phyloP scores from a whole-genome alignment of 1,140 invertebrate species.

The Trachelipus rathkii region DNA sequence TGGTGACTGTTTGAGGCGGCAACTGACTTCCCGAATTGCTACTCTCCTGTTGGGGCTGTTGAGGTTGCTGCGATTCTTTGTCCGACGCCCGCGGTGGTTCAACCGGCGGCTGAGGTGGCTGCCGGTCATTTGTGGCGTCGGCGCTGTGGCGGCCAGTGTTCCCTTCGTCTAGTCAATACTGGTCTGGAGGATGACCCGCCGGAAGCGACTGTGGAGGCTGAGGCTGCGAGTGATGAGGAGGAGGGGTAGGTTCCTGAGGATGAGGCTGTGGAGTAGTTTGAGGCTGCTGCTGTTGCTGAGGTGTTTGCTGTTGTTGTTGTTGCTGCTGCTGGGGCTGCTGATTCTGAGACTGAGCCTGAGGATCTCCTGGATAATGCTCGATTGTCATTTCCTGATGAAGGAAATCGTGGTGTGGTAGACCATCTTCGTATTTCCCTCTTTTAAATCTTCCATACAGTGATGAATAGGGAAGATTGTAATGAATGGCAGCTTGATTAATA shows the following conservation, averaged over 20 bases:
- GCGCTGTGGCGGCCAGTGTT: constrained; percentile 46
- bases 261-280: constrained; percentile 26
- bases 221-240: constrained; percentile 23
- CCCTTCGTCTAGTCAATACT: constrained; percentile 46
- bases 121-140: constrained; percentile 33
- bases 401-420: constrained; percentile 43
- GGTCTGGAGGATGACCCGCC: constrained; percentile 35
- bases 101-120: neutral
- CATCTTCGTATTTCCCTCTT: constrained; percentile 47
- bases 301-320: constrained; percentile 31
- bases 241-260: constrained; percentile 25
- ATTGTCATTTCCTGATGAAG: constrained; percentile 45
- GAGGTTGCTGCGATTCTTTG: constrained; percentile 31
- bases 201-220: constrained; percentile 14
- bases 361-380: constrained; percentile 40
- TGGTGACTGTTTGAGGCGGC: constrained; percentile 21
- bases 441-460: constrained; percentile 83
- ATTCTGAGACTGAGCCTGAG: constrained; percentile 4
- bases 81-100: constrained; percentile 30
- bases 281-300: constrained; percentile 21
- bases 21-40: constrained; percentile 13
- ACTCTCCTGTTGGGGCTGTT: constrained; percentile 18
- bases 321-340: constrained; percentile 11
- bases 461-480: constrained; percentile 83
- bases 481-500: constrained; percentile 87